Conservation (phyloP, 2,797 vertebrate species). For the Ispidina lecontei region DNA sequence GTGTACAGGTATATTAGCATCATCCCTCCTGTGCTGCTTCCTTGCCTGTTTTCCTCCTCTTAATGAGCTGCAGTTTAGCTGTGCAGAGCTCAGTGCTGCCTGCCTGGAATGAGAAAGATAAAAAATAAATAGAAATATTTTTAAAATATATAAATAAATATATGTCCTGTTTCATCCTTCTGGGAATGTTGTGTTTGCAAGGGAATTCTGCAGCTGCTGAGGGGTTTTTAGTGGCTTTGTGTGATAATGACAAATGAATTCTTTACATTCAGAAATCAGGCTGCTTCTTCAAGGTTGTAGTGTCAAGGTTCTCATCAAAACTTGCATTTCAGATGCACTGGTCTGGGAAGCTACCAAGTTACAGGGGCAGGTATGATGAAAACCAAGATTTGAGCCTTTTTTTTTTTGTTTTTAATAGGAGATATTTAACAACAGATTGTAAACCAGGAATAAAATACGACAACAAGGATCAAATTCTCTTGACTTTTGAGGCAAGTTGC, state of each 20-base stretch:
- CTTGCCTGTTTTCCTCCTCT: background rate
- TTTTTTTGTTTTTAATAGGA: background rate
- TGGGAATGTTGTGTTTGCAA: too few species aligned
- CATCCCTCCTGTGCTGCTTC: background rate
- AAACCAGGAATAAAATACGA: background rate
- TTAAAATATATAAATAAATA: too few species aligned
- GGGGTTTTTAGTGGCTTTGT: background rate
- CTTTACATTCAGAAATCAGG: background rate
- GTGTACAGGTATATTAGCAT: conserved; percentile 22
- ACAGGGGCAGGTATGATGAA: background rate
- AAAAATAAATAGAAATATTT: too few species aligned
- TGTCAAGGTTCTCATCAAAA: background rate
- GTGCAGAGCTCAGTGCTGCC: background rate
- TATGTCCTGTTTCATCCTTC: too few species aligned
- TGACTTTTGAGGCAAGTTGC: background rate
- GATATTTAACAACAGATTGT: background rate
- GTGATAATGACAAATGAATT: background rate
- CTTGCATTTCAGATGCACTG: background rate
- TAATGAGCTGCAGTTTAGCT: conserved; percentile 1
- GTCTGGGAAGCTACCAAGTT: background rate
- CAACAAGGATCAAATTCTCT: background rate
- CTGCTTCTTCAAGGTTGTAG: background rate
- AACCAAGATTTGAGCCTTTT: background rate
- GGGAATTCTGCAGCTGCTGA: background rate
- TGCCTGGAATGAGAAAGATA: background rate